Evolutionary conservation across 2,113 vertebrate species (phyloP).

Genomic region (Toxotes chatareus): DNA sequence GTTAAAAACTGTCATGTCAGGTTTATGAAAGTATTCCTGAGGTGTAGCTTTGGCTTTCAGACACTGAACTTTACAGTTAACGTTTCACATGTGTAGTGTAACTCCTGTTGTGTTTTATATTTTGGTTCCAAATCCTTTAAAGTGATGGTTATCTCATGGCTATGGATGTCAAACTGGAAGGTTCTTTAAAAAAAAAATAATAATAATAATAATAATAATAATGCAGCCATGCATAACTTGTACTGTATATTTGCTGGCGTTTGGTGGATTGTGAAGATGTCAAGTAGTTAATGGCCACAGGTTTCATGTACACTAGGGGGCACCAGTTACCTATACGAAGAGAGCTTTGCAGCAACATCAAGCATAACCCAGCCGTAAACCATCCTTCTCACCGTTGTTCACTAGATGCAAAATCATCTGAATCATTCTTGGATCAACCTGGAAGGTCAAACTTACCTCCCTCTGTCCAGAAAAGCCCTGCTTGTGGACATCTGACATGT

Average conservation of each 20-base stretch:
- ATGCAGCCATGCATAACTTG: conserved; percentile 49
- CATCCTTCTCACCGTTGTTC: conserved; percentile 26
- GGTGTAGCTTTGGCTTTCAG: conserved; percentile 54
- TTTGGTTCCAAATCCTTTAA: conserved; percentile 48
- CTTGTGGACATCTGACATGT: conserved; percentile 29
- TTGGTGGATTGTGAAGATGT: conserved; percentile 73
- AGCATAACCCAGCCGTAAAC: conserved; percentile 4
- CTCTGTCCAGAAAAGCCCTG: background rate
- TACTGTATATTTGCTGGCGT: conserved; percentile 71
- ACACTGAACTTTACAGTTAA: conserved; percentile 51
- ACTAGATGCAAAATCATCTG: conserved; percentile 9
- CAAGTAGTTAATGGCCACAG: conserved; percentile 59
- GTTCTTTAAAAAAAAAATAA: background rate
- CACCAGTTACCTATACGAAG: conserved; percentile 45
- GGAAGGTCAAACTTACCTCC: conserved; percentile 34
- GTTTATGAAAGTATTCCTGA: conserved; percentile 41
- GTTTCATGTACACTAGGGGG: conserved; percentile 66
- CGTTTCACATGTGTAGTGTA: conserved; percentile 59
- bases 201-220: conserved; percentile 14
- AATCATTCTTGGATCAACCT: conserved; percentile 25
- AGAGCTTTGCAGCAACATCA: conserved; percentile 46
- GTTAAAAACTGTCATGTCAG: conserved; percentile 38
- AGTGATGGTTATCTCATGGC: conserved; percentile 58
- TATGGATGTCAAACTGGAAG: conserved; percentile 59
- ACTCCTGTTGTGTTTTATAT: conserved; percentile 62